These are phyloP conservation scores for Archips crataeganus DNA, from an alignment of 2,888 invertebrate genomes.

Conservation along the genomic window DNA sequence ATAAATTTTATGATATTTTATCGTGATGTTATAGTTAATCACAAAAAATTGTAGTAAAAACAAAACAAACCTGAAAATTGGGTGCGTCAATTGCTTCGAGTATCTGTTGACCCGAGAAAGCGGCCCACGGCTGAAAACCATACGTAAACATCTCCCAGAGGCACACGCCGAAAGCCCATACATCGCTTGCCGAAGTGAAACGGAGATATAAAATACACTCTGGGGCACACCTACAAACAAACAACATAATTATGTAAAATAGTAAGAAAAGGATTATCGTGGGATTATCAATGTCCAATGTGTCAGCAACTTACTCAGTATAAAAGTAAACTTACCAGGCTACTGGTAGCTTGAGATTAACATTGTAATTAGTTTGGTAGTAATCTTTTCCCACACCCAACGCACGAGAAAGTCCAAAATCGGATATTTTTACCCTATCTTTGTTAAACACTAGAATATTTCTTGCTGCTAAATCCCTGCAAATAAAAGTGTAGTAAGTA, in stretches of 20 bases:
- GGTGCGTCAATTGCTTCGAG: constrained; percentile 98
- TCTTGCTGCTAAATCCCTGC: constrained; percentile 97
- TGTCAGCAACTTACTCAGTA: neutral
- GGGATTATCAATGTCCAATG: neutral
- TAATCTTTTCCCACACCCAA: constrained; percentile 99
- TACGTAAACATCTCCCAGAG: constrained; percentile 99
- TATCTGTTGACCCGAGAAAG: constrained; percentile 96
- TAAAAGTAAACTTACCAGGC: constrained; percentile 91
- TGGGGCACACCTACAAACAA: constrained; percentile 93
- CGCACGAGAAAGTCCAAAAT: constrained; percentile 98
- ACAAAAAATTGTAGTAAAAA: neutral
- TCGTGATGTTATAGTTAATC: neutral
- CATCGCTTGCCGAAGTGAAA: constrained; percentile 98
- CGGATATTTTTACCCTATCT: constrained; percentile 98
- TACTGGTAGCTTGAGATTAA: constrained; percentile 98
- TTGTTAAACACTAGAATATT: constrained; percentile 99
- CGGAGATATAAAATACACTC: constrained; percentile 98
- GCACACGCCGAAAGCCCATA: constrained; percentile 99
- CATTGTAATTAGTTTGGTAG: constrained; percentile 99
- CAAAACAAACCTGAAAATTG: constrained; percentile 88
- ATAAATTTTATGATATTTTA: too few species aligned
- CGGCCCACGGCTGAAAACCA: constrained; percentile 99
- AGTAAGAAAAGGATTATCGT: neutral
- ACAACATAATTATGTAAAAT: neutral
- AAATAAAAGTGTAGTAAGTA: constrained; percentile 51